phyloP scores from a whole-genome alignment of 2,113 vertebrate genomes.

The Ictalurus furcatus region DNA sequence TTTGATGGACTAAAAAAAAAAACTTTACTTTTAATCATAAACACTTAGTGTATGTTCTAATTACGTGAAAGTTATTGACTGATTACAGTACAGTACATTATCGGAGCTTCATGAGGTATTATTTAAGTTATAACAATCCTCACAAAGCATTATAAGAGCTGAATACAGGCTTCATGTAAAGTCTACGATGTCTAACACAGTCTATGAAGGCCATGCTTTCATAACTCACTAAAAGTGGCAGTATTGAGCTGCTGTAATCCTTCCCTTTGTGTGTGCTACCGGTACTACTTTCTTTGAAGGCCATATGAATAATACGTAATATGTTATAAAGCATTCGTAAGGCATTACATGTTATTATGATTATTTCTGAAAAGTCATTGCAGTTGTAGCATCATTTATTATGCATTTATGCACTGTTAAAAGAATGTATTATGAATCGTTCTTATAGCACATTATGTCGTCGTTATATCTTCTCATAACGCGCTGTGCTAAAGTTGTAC shows the following conservation, averaged over 20 bases:
- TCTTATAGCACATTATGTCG: background rate
- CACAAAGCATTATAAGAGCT: background rate
- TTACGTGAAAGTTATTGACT: background rate
- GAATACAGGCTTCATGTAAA: background rate
- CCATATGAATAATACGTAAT: background rate
- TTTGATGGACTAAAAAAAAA: background rate
- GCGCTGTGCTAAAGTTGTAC: background rate
- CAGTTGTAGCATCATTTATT: background rate
- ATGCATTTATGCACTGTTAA: background rate
- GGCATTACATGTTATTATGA: background rate
- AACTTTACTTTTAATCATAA: background rate
- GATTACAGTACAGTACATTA: too few relatives aligned
- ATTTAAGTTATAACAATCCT: background rate
- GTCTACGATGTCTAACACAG: too few relatives aligned
- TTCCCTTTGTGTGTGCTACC: background rate
- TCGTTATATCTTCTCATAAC: background rate
- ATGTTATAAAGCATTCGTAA: background rate
- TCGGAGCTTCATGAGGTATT: background rate
- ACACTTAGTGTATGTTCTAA: background rate
- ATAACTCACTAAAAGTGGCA: background rate
- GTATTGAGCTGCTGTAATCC: background rate
- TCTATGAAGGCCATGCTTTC: background rate
- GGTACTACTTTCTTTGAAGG: background rate
- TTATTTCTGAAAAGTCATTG: background rate
- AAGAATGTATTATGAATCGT: background rate